Conservation (phyloP, 2,888 invertebrate genomes). For the Morpho achilles region DNA sequence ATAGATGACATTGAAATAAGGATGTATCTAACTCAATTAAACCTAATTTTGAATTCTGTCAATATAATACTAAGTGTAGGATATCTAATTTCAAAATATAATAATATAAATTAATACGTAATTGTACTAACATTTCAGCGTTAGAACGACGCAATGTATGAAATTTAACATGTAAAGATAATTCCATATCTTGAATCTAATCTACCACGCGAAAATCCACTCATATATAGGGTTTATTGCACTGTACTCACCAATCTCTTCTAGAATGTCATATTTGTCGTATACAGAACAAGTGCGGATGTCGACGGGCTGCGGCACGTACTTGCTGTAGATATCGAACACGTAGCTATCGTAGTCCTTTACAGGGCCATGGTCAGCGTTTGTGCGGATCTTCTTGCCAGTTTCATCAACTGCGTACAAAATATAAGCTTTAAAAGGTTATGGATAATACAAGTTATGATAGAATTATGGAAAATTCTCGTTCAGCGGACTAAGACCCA, state of each 20-base stretch:
- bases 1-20: no score
- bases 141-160: no score
- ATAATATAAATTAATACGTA: no score
- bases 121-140: no score
- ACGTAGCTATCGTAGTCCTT: slow-evolving; percentile 99
- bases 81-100: no score
- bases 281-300: slow-evolving; percentile 97
- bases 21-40: no score
- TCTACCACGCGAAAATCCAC: slow-evolving; percentile 2
- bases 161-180: no score
- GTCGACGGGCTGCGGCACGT: slow-evolving; percentile 98
- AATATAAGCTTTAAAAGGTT: background rate
- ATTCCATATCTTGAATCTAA: background rate
- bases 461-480: no score
- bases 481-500: no score
- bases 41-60: no score
- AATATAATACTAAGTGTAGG: no score
- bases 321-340: slow-evolving; percentile 98
- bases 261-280: slow-evolving; percentile 98
- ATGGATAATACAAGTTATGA: background rate
- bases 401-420: slow-evolving; percentile 82
- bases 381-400: slow-evolving; percentile 94
- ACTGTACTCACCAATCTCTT: slow-evolving; percentile 92
- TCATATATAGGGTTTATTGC: background rate
- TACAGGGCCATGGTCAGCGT: slow-evolving; percentile 91